phyloP scores from a whole-genome alignment of 64 coral and sea anemone genomes.

The Actinia equina region DNA sequence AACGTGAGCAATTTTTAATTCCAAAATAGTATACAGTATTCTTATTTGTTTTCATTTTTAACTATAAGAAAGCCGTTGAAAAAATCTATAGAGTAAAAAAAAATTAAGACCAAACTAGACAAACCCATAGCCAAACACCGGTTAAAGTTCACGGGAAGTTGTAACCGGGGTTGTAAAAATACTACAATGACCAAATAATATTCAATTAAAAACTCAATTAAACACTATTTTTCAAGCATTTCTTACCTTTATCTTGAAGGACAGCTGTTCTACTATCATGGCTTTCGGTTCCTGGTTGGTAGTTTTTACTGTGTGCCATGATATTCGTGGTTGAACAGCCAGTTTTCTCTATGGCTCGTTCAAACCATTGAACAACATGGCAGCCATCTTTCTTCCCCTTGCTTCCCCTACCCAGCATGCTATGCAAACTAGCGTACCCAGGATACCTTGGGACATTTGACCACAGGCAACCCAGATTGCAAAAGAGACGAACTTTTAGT shows the following conservation, averaged over 20 bases:
- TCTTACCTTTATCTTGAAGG: constrained; percentile 4
- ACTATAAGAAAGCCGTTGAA: too few relatives aligned
- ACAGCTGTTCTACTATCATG: constrained; percentile 8
- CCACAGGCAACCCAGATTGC: background rate
- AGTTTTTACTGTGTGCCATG: constrained; percentile 26
- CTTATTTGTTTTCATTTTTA: too few relatives aligned
- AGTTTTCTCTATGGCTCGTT: background rate
- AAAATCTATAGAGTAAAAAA: too few relatives aligned
- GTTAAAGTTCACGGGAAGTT: too few relatives aligned
- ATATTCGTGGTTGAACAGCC: background rate
- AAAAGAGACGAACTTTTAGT: too few relatives aligned
- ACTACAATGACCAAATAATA: background rate
- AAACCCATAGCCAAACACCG: too few relatives aligned
- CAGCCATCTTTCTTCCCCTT: constrained; percentile 15
- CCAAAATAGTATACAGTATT: too few relatives aligned
- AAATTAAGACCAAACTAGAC: too few relatives aligned
- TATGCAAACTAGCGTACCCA: background rate
- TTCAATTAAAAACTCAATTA: background rate
- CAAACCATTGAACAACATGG: constrained; percentile 2
- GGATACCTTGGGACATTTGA: background rate
- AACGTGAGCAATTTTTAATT: too few relatives aligned
- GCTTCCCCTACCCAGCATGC: background rate
- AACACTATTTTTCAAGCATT: background rate
- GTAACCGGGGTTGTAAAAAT: too few relatives aligned
- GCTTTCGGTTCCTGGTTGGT: background rate